A percentile compares a stretch with the other conserved stretches of the same genome.
phyloP scores from a whole-genome alignment of 2,888 invertebrate species.

The Hipparchia sbordonii region DNA sequence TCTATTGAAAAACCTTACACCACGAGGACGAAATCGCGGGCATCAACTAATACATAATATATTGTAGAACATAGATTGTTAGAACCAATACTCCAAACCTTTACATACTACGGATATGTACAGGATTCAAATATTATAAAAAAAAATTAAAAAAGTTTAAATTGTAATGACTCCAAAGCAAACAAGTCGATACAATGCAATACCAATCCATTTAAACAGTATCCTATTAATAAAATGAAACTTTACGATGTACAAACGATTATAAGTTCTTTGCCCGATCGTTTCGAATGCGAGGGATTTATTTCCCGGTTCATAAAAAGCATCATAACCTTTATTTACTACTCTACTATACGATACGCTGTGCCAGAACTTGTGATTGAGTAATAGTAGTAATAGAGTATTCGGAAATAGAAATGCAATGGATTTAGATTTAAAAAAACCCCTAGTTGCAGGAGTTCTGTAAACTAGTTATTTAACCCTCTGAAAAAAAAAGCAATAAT shows the following conservation, averaged over 20 bases:
- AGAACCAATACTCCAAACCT: too few relatives aligned
- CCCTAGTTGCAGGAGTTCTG: too few relatives aligned
- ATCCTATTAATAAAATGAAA: conserved; percentile 27
- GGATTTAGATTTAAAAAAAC: background rate
- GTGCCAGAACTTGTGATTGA: background rate
- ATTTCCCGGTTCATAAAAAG: conserved; percentile 34
- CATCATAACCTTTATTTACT: conserved; percentile 35
- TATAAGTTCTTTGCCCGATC: conserved; percentile 30
- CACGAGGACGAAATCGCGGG: too few relatives aligned
- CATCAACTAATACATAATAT: too few relatives aligned
- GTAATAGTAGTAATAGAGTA: background rate
- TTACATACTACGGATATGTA: too few relatives aligned
- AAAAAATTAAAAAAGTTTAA: background rate
- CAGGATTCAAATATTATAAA: too few relatives aligned
- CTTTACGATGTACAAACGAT: conserved; percentile 29
- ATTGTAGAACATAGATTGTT: too few relatives aligned
- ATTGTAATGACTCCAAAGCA: background rate
- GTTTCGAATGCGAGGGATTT: conserved; percentile 22
- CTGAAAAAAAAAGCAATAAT: too few relatives aligned
- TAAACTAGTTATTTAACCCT: too few relatives aligned
- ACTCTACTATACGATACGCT: background rate
- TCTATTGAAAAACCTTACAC: too few relatives aligned
- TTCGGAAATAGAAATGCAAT: background rate
- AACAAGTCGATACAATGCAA: background rate
- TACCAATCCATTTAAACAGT: conserved; percentile 22